Evolutionary conservation across 1,140 invertebrate genomes (phyloP), one percentile per base, ranked within the genome.

Genomic region (Pseudomyrmex flavicornis): DNA sequence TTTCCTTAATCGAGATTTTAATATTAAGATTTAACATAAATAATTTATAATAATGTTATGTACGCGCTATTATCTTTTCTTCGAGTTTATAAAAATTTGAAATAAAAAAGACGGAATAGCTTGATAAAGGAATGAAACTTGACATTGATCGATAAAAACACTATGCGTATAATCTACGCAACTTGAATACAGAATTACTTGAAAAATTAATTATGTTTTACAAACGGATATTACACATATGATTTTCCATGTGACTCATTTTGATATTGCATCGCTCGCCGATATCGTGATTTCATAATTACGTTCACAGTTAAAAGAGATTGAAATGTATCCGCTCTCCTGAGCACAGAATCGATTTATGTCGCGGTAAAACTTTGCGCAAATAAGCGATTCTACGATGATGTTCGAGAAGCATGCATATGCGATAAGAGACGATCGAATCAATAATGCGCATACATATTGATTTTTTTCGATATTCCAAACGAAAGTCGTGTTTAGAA

Each of bases 171-270:
- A 72, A 50, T 59, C n/a, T 12, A 12, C 20, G 46, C 46, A 76
- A 52, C 12, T 17, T 17, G 20, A 76, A 65, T 20, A 26, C 4
- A 15, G 2, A 3, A 59, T 50, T 4, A 66, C 15, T 50, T 59
- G 8, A 15, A 48, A 15, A 50, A 20, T 80, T 72, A 70, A 70
- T 70, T 48, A 54, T 54, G 59, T 63, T 75, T 75, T 12, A 56
- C 54, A 52, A 48, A 44, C 46, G 13, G 12, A 46, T 44, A 70
- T 70, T 50, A 75, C 13, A 82, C 44, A 61, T 80, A 54, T 82
- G 70, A 82, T 82, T 82, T 82, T 70, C 79, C 70, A 50, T 12
- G 79, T 74, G 79, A 58, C 59, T 73, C 61, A 48, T 75, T 75
- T 75, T 61, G 70, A 63, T 82, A 82, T 26, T 10, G 70, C 26